phyloP scores from a whole-genome alignment of 1,140 invertebrate species.

The Pseudoatta argentina region DNA sequence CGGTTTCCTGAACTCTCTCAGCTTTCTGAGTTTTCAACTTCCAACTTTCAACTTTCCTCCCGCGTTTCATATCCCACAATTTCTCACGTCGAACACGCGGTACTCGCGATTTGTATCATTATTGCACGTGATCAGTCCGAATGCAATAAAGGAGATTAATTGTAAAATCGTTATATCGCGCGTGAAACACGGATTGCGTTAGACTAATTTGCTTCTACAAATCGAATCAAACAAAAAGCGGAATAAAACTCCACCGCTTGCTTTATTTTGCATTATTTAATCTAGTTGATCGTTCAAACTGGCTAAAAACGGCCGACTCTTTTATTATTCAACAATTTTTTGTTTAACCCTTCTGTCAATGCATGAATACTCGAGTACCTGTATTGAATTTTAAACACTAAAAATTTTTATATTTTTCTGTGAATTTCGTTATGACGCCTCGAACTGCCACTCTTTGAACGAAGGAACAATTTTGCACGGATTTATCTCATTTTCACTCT shows the following conservation, averaged over 20 bases:
- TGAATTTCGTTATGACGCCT: too few species aligned
- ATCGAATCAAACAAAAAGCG: background rate
- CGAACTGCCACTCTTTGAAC: too few species aligned
- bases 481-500: too few species aligned
- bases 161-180: background rate
- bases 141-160: constrained; percentile 20
- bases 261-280: background rate
- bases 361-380: too few species aligned
- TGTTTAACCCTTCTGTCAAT: too few species aligned
- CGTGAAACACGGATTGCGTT: background rate
- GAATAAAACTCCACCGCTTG: background rate
- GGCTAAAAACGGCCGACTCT: background rate
- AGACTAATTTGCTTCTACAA: background rate
- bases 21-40: constrained; percentile 23
- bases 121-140: constrained; percentile 17
- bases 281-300: background rate
- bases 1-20: constrained; percentile 46
- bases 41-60: constrained; percentile 44
- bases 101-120: constrained; percentile 38
- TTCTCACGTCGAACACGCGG: constrained; percentile 28
- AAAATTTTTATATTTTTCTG: too few species aligned
- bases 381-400: too few species aligned
- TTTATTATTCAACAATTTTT: background rate
- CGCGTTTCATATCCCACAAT: constrained; percentile 29
- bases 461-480: too few species aligned